phyloP scores from a whole-genome alignment of 2,888 invertebrate species.

The Biston stratarius region DNA sequence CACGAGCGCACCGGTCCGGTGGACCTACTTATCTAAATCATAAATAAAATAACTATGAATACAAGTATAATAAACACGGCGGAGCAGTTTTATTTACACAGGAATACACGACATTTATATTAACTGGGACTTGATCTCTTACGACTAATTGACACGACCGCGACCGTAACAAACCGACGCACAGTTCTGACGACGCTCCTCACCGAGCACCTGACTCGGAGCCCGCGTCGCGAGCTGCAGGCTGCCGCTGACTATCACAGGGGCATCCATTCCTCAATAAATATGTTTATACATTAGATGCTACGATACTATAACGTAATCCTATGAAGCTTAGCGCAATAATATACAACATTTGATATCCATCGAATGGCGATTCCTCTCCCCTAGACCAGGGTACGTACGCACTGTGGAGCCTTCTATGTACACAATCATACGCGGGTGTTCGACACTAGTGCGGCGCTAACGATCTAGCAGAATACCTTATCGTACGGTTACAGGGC shows the following conservation, averaged over 20 bases:
- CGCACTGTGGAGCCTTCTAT: too few species aligned
- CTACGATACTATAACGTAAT: conserved; percentile 20
- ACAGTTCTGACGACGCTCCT: too few species aligned
- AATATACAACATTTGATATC: not conserved
- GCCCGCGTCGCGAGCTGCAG: too few species aligned
- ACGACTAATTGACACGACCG: not conserved
- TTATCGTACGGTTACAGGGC: not conserved
- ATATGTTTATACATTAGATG: conserved; percentile 71
- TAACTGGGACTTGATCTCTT: not conserved
- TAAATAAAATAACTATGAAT: conserved; percentile 46
- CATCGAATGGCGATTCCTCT: not conserved
- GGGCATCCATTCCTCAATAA: conserved; percentile 74
- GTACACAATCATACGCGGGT: too few species aligned
- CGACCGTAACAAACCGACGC: not conserved
- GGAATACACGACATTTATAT: conserved; percentile 19
- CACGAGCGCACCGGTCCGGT: conserved; percentile 28
- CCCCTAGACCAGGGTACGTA: not conserved
- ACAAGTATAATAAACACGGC: conserved; percentile 39
- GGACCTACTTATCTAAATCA: conserved; percentile 36
- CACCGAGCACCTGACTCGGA: too few species aligned
- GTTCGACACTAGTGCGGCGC: too few species aligned
- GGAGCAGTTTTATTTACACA: conserved; percentile 41
- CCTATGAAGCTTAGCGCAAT: not conserved
- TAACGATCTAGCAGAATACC: not conserved
- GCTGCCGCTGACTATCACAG: conserved; percentile 77